Evolutionary conservation across 2,113 vertebrate species (phyloP).

Genomic region (Erythrocercus mccallii): DNA sequence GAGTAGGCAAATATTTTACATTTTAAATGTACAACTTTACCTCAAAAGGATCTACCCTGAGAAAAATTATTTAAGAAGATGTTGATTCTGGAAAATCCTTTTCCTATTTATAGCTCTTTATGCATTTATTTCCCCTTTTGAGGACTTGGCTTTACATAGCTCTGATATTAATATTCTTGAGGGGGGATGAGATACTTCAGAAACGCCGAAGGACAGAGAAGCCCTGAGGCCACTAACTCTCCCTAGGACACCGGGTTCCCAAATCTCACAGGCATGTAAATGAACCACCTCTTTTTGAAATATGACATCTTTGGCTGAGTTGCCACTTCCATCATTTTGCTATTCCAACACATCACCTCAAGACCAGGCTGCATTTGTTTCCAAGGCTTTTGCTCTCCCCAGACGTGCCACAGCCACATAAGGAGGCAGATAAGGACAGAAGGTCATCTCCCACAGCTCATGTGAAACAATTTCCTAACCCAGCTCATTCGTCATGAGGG

Average conservation of each 20-base stretch:
- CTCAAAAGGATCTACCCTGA: not conserved
- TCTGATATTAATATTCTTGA: conserved; percentile 10
- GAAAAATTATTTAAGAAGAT: not conserved
- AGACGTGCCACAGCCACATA: accelerated
- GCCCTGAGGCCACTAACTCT: conserved; percentile 7
- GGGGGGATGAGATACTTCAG: not conserved
- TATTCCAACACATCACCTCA: not conserved
- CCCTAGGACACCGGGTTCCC: not conserved
- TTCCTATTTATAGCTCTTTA: conserved; percentile 14
- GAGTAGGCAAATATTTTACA: conserved; percentile 16
- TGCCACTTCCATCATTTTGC: not conserved
- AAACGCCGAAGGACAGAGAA: not conserved
- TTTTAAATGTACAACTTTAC: conserved; percentile 1
- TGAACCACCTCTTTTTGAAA: not conserved
- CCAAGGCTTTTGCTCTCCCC: not conserved
- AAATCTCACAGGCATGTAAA: not conserved
- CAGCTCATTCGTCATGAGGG: not conserved
- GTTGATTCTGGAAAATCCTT: conserved; percentile 21
- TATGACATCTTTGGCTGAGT: not conserved
- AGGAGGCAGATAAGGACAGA: not conserved
- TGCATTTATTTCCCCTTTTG: conserved; percentile 11
- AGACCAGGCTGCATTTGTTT: not conserved
- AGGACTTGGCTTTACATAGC: not conserved
- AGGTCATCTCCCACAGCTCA: not conserved
- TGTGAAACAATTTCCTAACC: not conserved